Evolutionary conservation across 1,140 invertebrate species (phyloP).

Genomic region (Carposina sasakii): DNA sequence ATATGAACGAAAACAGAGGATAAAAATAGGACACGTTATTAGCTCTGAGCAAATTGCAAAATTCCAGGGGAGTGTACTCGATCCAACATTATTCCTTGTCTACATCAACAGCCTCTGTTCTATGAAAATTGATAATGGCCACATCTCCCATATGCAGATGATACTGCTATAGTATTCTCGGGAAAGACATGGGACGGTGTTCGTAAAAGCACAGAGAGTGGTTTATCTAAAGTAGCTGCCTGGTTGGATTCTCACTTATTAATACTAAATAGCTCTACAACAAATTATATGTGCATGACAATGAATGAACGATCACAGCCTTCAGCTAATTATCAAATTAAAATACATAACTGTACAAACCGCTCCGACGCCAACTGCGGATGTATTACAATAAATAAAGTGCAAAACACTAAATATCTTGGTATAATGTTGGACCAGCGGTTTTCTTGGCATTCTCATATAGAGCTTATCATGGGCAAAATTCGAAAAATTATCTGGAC

Average conservation of each 20-base stretch:
- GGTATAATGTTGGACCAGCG: conserved; percentile 6
- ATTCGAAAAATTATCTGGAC: conserved; percentile 6
- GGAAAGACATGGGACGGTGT: conserved; percentile 1
- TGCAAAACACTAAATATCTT: conserved; percentile 4
- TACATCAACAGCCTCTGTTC: conserved; percentile 18
- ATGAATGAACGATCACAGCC: background rate
- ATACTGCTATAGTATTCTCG: conserved; percentile 11
- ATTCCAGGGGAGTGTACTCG: conserved; percentile 15
- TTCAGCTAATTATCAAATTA: background rate
- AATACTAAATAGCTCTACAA: conserved; percentile 9
- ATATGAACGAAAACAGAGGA: background rate
- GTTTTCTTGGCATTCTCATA: conserved; percentile 4
- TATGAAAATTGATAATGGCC: background rate
- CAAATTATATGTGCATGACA: conserved; percentile 9
- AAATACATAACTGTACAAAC: conserved; percentile 5
- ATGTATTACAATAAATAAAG: background rate
- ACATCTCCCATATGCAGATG: conserved; percentile 2
- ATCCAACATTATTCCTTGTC: conserved; percentile 18
- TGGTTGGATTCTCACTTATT: conserved; percentile 7
- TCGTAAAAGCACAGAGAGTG: background rate
- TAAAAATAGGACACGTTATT: background rate
- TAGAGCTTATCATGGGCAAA: background rate
- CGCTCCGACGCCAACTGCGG: background rate
- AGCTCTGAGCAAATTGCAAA: background rate
- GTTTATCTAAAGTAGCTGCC: background rate